Base-by-base conservation (phyloP, 2,797 vertebrate species). In the Podarcis lilfordi region DNA sequence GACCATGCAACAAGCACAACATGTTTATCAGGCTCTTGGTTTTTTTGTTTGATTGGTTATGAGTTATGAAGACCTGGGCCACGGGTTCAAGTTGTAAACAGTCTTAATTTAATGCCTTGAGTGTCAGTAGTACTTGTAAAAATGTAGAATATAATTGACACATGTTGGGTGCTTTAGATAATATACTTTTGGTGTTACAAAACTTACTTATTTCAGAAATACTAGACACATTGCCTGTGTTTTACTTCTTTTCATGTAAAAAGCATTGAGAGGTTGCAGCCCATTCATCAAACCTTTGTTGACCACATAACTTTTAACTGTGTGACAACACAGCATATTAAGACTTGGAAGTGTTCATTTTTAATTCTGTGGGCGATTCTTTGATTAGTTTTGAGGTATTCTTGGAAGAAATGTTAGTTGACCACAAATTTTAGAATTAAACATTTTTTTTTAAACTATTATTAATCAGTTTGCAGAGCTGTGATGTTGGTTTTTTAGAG, bases 351-450 rank as follows among this genome's bases (percentile, higher is more conserved):
- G 50, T 55, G 50, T 55, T 55, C 13, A 69, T 80, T 76, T 84
- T 32, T 87, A 45, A 92, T 95, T 94, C 68, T 95, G 88, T 93
- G 88, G 78, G 82, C 91, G 82, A 50, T 85, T 71, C 8, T 87
- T 75, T 76, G 43, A 8, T 45, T 19, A 50, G n/a, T 64, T 61
- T 27, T 13, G 25, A 37, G 66, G 84, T 74, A 45, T 88, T 80
- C 21, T 80, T 68, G n/a, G 32, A 37, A 32, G 29, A 32, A 50
- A 72, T 64, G n/a, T 80, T 61, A 72, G 13, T 35, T 80, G 88
- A 29, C 50, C 29, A 32, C 9, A 8, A 59, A 77, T 64, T 29
- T 81, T 64, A 72, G 37, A 78, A 27, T 25, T 37, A 8, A 2
- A 11, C 61, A 21, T 17, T 69, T 21, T 88, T 61, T 40, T 61